Percentiles rank a stretch among this genome's conserved stretches.
Conservation (phyloP, 2,113 vertebrate genomes). For the Axis porcinus region DNA sequence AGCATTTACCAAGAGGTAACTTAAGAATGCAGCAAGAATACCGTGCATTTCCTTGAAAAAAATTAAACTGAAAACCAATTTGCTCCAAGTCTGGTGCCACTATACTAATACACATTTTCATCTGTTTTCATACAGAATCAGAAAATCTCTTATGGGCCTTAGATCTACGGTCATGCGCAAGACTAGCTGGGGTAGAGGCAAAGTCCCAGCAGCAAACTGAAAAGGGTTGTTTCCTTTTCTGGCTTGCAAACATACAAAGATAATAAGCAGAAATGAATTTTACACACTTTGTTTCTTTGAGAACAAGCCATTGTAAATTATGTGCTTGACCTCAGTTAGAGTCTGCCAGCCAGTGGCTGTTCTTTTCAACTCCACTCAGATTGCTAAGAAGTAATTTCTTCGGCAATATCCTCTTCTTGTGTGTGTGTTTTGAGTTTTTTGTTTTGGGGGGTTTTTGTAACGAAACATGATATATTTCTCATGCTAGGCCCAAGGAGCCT, state of each 20-base stretch:
- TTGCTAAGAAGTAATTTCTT: conserved; percentile 23
- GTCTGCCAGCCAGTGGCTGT: background rate
- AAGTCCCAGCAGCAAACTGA: conserved; percentile 12
- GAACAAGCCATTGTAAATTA: background rate
- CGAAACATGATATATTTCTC: conserved; percentile 3
- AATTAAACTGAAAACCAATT: background rate
- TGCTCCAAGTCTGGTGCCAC: conserved; percentile 72
- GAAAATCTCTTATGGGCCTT: conserved; percentile 43
- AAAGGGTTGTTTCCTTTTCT: background rate
- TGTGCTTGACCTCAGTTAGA: conserved; percentile 2
- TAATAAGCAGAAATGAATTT: conserved; percentile 15
- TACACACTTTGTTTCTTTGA: background rate
- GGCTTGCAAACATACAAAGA: background rate
- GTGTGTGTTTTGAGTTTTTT: background rate
- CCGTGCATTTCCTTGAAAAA: conserved; percentile 63
- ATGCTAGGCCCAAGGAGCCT: background rate
- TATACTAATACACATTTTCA: conserved; percentile 59
- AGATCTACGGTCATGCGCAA: conserved; percentile 67
- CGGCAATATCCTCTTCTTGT: background rate
- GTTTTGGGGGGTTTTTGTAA: background rate
- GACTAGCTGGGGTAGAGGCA: background rate
- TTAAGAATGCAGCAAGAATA: conserved; percentile 99
- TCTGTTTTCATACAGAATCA: conserved; percentile 42
- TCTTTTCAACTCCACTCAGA: conserved; percentile 37
- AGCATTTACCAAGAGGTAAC: conserved; percentile 96